Percentiles rank a stretch among this genome's conserved stretches.
Evolutionary conservation across 2,888 invertebrate genomes (phyloP).

Genomic region (Caenorhabditis afra): DNA sequence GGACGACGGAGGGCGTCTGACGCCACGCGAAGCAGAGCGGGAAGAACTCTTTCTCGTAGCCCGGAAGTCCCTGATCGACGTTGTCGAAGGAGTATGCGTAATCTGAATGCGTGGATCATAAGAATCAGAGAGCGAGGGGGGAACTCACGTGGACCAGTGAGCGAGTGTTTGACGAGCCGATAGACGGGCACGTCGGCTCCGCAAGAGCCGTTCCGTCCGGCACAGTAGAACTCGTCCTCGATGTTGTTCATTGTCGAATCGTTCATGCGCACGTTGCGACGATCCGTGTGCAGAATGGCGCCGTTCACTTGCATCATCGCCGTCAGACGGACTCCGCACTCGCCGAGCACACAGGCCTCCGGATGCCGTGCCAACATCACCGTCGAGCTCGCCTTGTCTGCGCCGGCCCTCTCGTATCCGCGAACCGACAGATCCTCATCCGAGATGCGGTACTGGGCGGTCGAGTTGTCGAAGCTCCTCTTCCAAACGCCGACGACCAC

Average conservation of each 20-base stretch:
- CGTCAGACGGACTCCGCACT: conserved; percentile 41
- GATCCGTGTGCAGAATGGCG: conserved; percentile 57
- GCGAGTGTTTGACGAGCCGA: conserved; percentile 55
- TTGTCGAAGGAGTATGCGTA: conserved; percentile 62
- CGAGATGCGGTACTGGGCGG: conserved; percentile 61
- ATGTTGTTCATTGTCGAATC: conserved; percentile 47
- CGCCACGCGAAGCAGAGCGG: conserved; percentile 67
- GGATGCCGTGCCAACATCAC: conserved; percentile 59
- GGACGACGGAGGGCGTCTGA: conserved; percentile 54
- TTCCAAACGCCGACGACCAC: conserved; percentile 58
- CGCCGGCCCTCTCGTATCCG: conserved; percentile 56
- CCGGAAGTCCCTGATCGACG: conserved; percentile 42
- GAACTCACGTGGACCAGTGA: conserved; percentile 55
- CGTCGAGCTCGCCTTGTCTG: conserved; percentile 44
- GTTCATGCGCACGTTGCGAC: conserved; percentile 23
- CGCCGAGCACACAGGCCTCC: conserved; percentile 46
- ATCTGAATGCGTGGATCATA: conserved; percentile 29
- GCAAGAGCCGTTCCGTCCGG: conserved; percentile 48
- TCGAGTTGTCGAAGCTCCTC: conserved; percentile 50
- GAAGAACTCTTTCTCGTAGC: conserved; percentile 59
- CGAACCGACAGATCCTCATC: conserved; percentile 67
- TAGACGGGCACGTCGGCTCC: conserved; percentile 69
- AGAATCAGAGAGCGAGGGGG: not conserved
- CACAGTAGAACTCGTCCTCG: conserved; percentile 67
- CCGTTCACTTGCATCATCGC: conserved; percentile 55